Conservation (phyloP, 2,888 invertebrate species). For the Pyrrhia umbra region DNA sequence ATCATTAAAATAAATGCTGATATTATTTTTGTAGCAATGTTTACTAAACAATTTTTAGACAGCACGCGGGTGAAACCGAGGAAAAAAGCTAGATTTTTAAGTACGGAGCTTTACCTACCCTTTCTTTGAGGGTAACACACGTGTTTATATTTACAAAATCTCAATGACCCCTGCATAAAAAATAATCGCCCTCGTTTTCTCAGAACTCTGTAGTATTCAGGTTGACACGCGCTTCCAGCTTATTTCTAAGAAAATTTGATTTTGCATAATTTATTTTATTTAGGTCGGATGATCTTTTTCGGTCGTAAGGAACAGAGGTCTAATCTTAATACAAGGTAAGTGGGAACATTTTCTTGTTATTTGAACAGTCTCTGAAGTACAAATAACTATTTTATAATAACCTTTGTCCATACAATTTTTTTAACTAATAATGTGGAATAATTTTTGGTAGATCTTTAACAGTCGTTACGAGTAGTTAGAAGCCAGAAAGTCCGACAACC, state of each 20-base stretch:
- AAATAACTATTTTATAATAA: background rate
- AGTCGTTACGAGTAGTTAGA: too few species aligned
- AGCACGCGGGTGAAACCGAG: too few species aligned
- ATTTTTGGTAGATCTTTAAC: too few species aligned
- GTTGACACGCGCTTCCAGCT: background rate
- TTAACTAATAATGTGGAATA: too few species aligned
- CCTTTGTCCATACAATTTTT: background rate
- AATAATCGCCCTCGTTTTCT: background rate
- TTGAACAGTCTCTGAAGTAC: background rate
- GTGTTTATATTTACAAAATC: background rate
- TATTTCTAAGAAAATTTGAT: conserved; percentile 3
- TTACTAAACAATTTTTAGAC: too few species aligned
- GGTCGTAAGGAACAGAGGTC: background rate
- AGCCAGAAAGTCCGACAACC: too few species aligned
- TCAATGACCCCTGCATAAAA: background rate
- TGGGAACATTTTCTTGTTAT: background rate
- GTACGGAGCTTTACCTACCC: too few species aligned
- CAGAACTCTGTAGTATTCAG: too few species aligned
- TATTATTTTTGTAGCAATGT: too few species aligned
- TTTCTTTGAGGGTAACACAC: background rate
- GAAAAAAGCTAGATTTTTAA: too few species aligned
- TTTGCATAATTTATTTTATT: conserved; percentile 11
- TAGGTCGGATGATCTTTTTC: background rate
- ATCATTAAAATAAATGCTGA: too few species aligned
- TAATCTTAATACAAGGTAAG: background rate